These are phyloP conservation scores for Dyspetes luteomarginatus DNA, from an alignment of 2,888 invertebrate species.

Conservation along the genomic window DNA sequence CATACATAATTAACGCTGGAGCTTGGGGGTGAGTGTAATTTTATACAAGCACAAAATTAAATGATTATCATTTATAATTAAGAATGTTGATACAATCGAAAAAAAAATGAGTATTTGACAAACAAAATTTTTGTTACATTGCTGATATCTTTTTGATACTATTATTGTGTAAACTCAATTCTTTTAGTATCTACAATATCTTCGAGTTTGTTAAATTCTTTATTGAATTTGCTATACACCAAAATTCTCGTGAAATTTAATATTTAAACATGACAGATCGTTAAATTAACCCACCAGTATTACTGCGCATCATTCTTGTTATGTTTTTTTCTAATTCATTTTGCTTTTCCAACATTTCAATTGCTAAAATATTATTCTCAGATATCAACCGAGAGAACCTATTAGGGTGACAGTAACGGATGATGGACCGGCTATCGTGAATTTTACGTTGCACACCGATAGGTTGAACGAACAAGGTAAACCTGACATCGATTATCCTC, in stretches of 20 bases:
- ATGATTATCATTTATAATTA: neutral
- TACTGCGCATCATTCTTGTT: neutral
- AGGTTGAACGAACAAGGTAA: constrained; percentile 80
- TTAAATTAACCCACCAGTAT: neutral
- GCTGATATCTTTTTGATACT: constrained; percentile 1
- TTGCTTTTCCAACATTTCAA: constrained; percentile 15
- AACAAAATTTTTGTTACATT: too few relatives aligned
- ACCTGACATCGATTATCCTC: constrained; percentile 75
- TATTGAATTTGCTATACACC: too few relatives aligned
- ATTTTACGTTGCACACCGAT: constrained; percentile 82
- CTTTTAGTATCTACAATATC: too few relatives aligned
- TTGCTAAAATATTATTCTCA: constrained; percentile 77
- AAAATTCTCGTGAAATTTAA: too few relatives aligned
- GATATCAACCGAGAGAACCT: constrained; percentile 85
- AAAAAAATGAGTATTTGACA: too few relatives aligned
- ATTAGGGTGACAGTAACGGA: constrained; percentile 81
- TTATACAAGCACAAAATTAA: neutral
- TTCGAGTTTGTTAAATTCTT: too few relatives aligned
- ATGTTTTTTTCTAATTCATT: too few relatives aligned
- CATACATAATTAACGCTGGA: constrained; percentile 89
- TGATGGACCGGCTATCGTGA: constrained; percentile 81
- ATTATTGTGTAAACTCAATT: too few relatives aligned
- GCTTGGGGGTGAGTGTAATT: constrained; percentile 88
- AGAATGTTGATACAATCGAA: neutral
- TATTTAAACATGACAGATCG: neutral